Base-by-base conservation (phyloP, 2,113 vertebrate species). In the Capreolus pygargus region DNA sequence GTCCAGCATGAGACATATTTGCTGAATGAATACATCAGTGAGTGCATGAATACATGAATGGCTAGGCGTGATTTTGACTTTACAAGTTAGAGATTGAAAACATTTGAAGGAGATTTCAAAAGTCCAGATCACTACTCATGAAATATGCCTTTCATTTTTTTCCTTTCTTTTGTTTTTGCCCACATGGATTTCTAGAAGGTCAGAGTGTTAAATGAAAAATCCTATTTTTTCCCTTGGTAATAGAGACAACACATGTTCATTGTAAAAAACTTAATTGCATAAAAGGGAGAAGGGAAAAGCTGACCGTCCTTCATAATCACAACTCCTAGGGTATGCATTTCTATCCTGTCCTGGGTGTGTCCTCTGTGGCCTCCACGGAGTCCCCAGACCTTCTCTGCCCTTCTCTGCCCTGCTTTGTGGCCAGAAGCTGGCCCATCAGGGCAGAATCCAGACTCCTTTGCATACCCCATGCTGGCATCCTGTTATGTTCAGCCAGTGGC, bases 121-220 rank as follows among this genome's bases (percentile, higher is more conserved):
- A 84, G 61, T 54, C 16, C 16, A 6, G 21, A 54, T 85, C 55
- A n/a, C 50, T 84, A 28, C 85, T 87, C 36, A 47, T 78, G 92
- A 86, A 76, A 76, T 13, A 47, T 12, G 21, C 45, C 67, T 60
- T 54, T 81, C 6, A 1, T 23, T 76, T 50, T 50, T 21, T 61
- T 21, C n/a, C 14, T 50, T 33, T 13, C 30, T n/a, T 25, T 54
- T n/a, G 10, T 82, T 54, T 79, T 54, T 7, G 43, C 28, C 90
- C 23, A 50, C n/a, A 21, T 21, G 57, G 28, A 89, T 91, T 94
- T 86, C 70, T 52, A 55, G 89, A 58, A 17, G 45, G 7, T 81
- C 86, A 74, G 83, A 85, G 23, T 54, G 67, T 79, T 91, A 47
- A 87, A 86, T 55, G 30, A 60, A 87, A 87, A 13, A 67, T 57